Base-by-base conservation (phyloP, 2,888 invertebrate species). In the Oithona nana region DNA sequence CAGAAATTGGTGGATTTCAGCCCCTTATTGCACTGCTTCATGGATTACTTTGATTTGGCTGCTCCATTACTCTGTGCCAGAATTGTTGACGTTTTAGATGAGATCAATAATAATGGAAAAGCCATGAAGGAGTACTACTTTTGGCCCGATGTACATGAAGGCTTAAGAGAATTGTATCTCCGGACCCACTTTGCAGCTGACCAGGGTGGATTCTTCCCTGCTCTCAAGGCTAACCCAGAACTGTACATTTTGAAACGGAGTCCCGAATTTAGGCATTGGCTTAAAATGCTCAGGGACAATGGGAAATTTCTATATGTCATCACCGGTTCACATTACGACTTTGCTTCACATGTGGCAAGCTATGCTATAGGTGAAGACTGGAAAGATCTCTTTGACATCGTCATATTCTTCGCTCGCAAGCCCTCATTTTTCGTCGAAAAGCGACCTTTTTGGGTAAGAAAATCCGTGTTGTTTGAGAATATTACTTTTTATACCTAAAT, bases 311-410 rank as follows among this genome's bases (percentile, higher is more conserved):
- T 62, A n/a, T 61, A 61, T 55, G 61, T 61, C 3, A 74, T 86
- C 22, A 86, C 86, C 1, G 84, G 84, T 1, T 84, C 86, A 0
- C 78, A 82, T 69, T 75, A 78, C 3, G 84, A 85, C 71, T 84
- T 81, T 73, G 83, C 81, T 0, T 74, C 79, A 55, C 77, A 81
- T 30, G 80, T 81, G 0, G 81, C 84, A 6, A 73, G 73, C 0
- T 76, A 78, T 68, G 78, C 80, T 1, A 69, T 84, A n/a, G 83
- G 84, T 50, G 69, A 75, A 13, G 73, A 83, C 66, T 84, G 84
- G 84, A 75, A 71, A 57, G 73, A 78, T 16, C 73, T 79, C 28
- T 83, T 83, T 68, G 81, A 83, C 69, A 72, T 83, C 52, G 75
- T 81, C 3, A 70, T 85, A 1, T 82, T 80, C 66, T 82, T 76